Evolutionary conservation across 2,113 vertebrate species (phyloP), one percentile per base, ranked within the genome.

Genomic region (Lanius ludovicianus): DNA sequence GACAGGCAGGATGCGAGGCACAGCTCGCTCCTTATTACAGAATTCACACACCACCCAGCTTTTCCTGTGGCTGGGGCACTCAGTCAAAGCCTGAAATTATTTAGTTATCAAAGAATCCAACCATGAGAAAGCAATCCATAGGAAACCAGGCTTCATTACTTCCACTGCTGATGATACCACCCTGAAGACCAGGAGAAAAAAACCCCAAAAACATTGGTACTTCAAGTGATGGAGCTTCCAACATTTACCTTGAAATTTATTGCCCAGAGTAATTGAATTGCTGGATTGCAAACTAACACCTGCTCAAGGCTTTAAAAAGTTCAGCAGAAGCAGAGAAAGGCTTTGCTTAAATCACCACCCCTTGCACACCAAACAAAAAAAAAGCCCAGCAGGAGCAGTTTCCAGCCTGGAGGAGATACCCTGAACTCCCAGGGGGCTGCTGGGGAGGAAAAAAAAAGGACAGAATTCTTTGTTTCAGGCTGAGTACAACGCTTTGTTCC

Each of bases 71-170:
- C 63, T 3, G 5, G 57, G 75, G 37, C 65, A 25, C 62, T 91
- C 85, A 81, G 35, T 74, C 81, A 64, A 18, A 96, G 92, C 67
- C 87, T 5, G 2, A 30, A n/a, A 84, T 89, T 89, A 83, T 84
- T 95, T 87, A 90, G 91, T 84, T 95, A 93, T 87, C 94, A 78
- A 81, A 93, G 80, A 95, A 95, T 2, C 73, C 91, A 96, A 78
- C 6, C 94, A 87, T 49, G 89, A 92, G 94, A 77, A 89, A 92
- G 89, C 89, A 95, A 96, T 84, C 85, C 91, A 81, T 49, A 44
- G 89, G 83, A 95, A 92, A 59, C 13, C 80, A 96, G 69, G 89
- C 83, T 95, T 93, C 94, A 87, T 90, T 95, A 92, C 94, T 68
- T 47, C 68, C 86, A 52, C 20, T 50, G 79, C 68, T 90, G 63